Evolutionary conservation across 2,888 invertebrate genomes (phyloP).

Genomic region (Rotaria macrura): DNA sequence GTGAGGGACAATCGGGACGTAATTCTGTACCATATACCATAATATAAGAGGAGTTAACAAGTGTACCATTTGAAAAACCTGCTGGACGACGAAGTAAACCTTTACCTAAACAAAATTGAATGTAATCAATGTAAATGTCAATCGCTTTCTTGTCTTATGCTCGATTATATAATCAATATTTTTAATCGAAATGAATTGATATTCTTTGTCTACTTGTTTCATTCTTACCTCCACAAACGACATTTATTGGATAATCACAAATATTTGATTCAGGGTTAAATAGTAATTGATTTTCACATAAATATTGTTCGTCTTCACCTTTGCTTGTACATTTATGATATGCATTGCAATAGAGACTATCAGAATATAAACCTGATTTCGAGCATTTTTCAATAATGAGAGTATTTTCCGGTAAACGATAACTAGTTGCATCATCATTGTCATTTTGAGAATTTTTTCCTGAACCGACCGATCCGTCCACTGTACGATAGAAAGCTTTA

Average conservation of each 20-base stretch:
- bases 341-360: slow-evolving; percentile 25
- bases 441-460: not conserved
- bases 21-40: slow-evolving; percentile 23
- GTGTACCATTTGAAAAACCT: slow-evolving; percentile 14
- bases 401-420: slow-evolving; percentile 12
- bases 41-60: slow-evolving; percentile 17
- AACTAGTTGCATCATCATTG: not conserved
- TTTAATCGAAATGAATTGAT: not conserved
- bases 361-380: not conserved
- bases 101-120: not conserved
- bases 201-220: not conserved
- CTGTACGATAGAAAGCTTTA: slow-evolving; percentile 28
- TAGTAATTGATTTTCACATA: slow-evolving; percentile 32
- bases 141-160: no score
- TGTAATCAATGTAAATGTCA: not conserved
- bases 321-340: slow-evolving; percentile 27
- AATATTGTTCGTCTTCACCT: slow-evolving; percentile 19
- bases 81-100: not conserved
- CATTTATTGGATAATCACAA: slow-evolving; percentile 34
- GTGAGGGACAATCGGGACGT: slow-evolving; percentile 16
- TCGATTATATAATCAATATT: not conserved
- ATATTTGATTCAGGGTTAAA: slow-evolving; percentile 31
- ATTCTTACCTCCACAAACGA: slow-evolving; percentile 25
- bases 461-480: not conserved
- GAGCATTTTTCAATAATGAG: not conserved